Percentiles rank a stretch among this genome's conserved stretches.
Conservation (phyloP, 2,888 invertebrate genomes). For the Aelia acuminata region DNA sequence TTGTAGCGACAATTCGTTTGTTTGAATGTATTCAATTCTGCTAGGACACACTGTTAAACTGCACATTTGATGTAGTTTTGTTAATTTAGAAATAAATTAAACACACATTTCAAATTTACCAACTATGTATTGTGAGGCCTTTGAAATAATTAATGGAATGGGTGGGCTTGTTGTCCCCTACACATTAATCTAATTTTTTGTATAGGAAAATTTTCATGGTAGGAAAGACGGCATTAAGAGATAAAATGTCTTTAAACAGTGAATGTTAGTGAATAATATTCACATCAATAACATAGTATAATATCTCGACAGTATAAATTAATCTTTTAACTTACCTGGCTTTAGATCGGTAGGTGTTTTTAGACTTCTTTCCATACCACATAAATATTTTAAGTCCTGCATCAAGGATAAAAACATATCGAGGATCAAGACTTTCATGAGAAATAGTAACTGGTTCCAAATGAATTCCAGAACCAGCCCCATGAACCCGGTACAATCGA, state of each 20-base stretch:
- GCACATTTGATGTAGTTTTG: too few species aligned
- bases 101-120: too few species aligned
- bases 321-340: slow-evolving; percentile 70
- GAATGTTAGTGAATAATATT: background rate
- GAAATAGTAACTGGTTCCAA: slow-evolving; percentile 87
- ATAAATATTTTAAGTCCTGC: slow-evolving; percentile 87
- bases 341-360: slow-evolving; percentile 90
- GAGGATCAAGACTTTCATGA: slow-evolving; percentile 85
- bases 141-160: too few species aligned
- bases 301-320: background rate
- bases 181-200: too few species aligned
- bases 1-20: too few species aligned
- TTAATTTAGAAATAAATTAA: too few species aligned
- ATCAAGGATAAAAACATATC: slow-evolving; percentile 93
- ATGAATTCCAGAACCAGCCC: slow-evolving; percentile 85
- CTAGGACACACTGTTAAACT: too few species aligned
- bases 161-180: too few species aligned
- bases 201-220: too few species aligned
- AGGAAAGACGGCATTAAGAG: background rate
- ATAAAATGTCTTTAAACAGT: background rate
- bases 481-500: slow-evolving; percentile 90
- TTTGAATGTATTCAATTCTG: too few species aligned
- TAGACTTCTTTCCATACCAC: slow-evolving; percentile 91
- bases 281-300: background rate
- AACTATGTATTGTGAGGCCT: too few species aligned